phyloP scores from a whole-genome alignment of 2,113 vertebrate genomes.

The Etia nguti region DNA sequence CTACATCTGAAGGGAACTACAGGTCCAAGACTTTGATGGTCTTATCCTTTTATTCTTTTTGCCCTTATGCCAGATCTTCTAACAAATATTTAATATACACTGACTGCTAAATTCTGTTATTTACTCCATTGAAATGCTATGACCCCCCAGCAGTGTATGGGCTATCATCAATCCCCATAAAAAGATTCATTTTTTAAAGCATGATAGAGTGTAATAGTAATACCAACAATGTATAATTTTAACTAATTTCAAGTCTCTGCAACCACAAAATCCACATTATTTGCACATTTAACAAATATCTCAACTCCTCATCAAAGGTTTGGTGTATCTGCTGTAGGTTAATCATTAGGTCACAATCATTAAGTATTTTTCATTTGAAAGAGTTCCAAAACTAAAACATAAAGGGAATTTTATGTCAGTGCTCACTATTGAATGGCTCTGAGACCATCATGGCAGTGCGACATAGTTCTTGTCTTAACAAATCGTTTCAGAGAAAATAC shows the following conservation, averaged over 20 bases:
- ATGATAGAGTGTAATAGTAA: not conserved
- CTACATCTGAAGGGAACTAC: not conserved
- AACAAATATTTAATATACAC: not conserved
- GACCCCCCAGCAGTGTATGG: not conserved
- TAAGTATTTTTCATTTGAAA: not conserved
- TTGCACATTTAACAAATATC: not conserved
- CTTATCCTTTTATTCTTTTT: not conserved
- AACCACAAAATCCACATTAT: not conserved
- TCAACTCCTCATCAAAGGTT: not conserved
- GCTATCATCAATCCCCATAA: not conserved
- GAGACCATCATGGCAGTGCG: not conserved
- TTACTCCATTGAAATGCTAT: not conserved
- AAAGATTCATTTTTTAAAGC: not conserved
- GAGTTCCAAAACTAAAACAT: not conserved
- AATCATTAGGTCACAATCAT: not conserved
- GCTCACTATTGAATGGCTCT: not conserved
- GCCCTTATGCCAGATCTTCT: not conserved
- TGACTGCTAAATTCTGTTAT: not conserved
- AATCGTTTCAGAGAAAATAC: not conserved
- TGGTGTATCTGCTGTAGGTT: not conserved
- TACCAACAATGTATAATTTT: not conserved
- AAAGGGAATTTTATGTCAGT: not conserved
- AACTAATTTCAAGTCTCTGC: not conserved
- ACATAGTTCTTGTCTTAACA: not conserved
- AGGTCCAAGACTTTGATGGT: not conserved